Percentiles rank a stretch among this genome's conserved stretches.
These are phyloP conservation scores for Scaptodrosophila lebanonensis DNA, from an alignment of 1,140 invertebrate genomes.

Conservation along the genomic window DNA sequence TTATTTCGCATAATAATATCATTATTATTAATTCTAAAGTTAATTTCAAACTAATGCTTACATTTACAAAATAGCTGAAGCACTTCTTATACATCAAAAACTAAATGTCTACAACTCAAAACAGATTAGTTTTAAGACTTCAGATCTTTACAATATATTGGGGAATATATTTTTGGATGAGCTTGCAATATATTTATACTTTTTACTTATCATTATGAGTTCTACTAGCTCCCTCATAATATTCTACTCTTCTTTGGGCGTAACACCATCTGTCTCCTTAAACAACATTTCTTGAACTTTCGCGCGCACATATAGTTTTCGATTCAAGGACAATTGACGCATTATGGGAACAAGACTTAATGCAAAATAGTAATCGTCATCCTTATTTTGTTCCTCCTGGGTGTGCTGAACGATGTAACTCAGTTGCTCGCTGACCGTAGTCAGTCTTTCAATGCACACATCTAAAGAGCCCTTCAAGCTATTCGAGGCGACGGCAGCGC, in stretches of 20 bases:
- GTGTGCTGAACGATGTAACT: conserved; percentile 57
- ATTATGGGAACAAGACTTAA: conserved; percentile 54
- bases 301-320: conserved; percentile 56
- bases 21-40: too few species aligned
- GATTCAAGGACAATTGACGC: conserved; percentile 51
- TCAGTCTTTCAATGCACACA: conserved; percentile 55
- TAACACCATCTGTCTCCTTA: conserved; percentile 44
- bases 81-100: too few species aligned
- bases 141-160: conserved; percentile 8
- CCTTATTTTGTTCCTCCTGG: conserved; percentile 48
- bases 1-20: too few species aligned
- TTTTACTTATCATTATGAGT: conserved; percentile 11
- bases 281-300: conserved; percentile 62
- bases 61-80: too few species aligned
- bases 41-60: too few species aligned
- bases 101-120: too few species aligned
- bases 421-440: conserved; percentile 54
- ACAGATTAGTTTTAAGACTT: too few species aligned
- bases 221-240: conserved; percentile 15
- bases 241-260: conserved; percentile 31
- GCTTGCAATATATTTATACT: conserved; percentile 25
- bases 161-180: conserved; percentile 22
- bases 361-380: conserved; percentile 63
- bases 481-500: conserved; percentile 31
- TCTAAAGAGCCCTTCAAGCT: conserved; percentile 59